Conservation (phyloP, 1,140 invertebrate genomes). For the Drosophila ficusphila region DNA sequence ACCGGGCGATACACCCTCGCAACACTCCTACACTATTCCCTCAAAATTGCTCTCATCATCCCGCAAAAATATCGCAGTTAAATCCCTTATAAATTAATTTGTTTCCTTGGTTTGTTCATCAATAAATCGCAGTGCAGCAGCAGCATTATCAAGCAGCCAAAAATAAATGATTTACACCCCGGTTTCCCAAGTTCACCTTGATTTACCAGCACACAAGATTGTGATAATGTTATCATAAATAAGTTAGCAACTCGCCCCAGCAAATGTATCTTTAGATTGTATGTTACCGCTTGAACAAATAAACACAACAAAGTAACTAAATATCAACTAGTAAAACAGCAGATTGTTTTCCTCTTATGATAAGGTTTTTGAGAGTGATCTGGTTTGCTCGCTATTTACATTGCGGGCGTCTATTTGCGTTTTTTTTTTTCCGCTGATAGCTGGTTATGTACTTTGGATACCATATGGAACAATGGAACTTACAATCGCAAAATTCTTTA, state of each 20-base stretch:
- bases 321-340: slow-evolving; percentile 32
- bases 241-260: slow-evolving; percentile 68
- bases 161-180: slow-evolving; percentile 35
- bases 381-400: slow-evolving; percentile 24
- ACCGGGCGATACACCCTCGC: neutral
- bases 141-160: slow-evolving; percentile 43
- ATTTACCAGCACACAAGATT: slow-evolving; percentile 59
- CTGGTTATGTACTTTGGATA: slow-evolving; percentile 51
- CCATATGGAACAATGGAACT: slow-evolving; percentile 16
- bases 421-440: slow-evolving; percentile 45
- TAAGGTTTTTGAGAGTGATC: slow-evolving; percentile 28
- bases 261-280: slow-evolving; percentile 71
- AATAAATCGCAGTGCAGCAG: slow-evolving; percentile 70
- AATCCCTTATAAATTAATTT: slow-evolving; percentile 42
- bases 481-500: slow-evolving; percentile 1
- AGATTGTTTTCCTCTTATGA: slow-evolving; percentile 25
- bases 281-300: slow-evolving; percentile 71
- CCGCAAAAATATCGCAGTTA: slow-evolving; percentile 16
- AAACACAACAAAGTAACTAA: slow-evolving; percentile 56
- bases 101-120: slow-evolving; percentile 49
- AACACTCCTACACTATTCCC: neutral
- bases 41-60: slow-evolving; percentile 49
- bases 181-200: slow-evolving; percentile 34
- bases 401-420: slow-evolving; percentile 29
- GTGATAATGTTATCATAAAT: slow-evolving; percentile 72